Evolutionary conservation across 1,140 invertebrate genomes (phyloP).

Genomic region (Eriocheir sinensis): DNA sequence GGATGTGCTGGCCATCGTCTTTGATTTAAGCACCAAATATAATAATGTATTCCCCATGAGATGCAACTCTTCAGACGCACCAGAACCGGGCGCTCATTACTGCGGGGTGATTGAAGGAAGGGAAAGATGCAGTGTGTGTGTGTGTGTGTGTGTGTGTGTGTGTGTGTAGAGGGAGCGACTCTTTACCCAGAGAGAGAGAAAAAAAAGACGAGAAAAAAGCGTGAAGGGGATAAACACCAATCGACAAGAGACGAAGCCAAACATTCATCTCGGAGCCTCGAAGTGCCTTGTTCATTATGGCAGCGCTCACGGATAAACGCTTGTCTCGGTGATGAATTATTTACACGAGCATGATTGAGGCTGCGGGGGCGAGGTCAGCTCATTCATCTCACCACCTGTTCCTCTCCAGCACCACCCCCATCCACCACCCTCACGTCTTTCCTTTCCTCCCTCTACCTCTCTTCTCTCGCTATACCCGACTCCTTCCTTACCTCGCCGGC

Average conservation of each 20-base stretch:
- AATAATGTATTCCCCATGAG: conserved; percentile 12
- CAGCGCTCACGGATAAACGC: conserved; percentile 29
- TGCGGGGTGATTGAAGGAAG: too few species aligned
- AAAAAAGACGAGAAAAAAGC: background rate
- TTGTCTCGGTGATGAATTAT: conserved; percentile 40
- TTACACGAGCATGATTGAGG: conserved; percentile 43
- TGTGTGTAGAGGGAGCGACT: background rate
- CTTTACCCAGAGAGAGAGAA: background rate
- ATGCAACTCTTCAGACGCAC: background rate
- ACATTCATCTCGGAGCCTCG: background rate
- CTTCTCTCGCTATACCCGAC: background rate
- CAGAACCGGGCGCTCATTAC: too few species aligned
- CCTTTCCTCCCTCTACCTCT: background rate
- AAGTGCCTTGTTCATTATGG: conserved; percentile 11
- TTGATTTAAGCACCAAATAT: conserved; percentile 17
- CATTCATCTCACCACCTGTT: conserved; percentile 34
- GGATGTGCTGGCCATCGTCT: background rate
- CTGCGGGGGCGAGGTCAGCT: conserved; percentile 37
- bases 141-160: too few species aligned
- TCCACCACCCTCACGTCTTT: too few species aligned
- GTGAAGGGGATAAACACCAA: background rate
- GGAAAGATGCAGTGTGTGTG: too few species aligned
- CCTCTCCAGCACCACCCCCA: too few species aligned
- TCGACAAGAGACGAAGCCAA: conserved; percentile 8
- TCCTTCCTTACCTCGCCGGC: too few species aligned